Evolutionary conservation across 1,140 invertebrate species (phyloP).

Genomic region (Panagrolaimus sp.): DNA sequence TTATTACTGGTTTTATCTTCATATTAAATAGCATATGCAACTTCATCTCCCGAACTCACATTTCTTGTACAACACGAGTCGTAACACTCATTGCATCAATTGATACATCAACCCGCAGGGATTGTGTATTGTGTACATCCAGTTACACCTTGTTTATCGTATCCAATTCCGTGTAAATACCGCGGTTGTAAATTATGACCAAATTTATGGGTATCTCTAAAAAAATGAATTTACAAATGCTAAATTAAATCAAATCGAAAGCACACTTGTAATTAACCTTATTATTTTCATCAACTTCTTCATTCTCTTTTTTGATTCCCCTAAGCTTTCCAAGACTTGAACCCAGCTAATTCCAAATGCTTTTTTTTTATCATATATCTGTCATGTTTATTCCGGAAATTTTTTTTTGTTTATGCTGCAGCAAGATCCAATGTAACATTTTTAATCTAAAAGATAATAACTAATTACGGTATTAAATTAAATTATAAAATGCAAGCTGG

Average conservation of each 20-base stretch:
- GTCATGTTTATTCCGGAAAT: slow-evolving; percentile 90
- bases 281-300: slow-evolving; percentile 65
- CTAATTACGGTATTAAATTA: background rate
- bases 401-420: slow-evolving; percentile 83
- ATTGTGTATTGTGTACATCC: slow-evolving; percentile 84
- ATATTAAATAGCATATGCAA: slow-evolving; percentile 98
- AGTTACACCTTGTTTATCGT: slow-evolving; percentile 77
- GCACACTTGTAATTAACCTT: slow-evolving; percentile 44
- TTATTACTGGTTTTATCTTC: slow-evolving; percentile 86
- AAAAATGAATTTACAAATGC: slow-evolving; percentile 16
- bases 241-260: too few relatives aligned
- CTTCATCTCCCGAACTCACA: slow-evolving; percentile 70
- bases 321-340: slow-evolving; percentile 94
- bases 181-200: slow-evolving; percentile 89
- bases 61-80: slow-evolving; percentile 96
- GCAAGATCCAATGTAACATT: slow-evolving; percentile 98
- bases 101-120: slow-evolving; percentile 87
- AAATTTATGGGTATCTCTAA: slow-evolving; percentile 74
- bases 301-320: slow-evolving; percentile 75
- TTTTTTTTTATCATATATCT: slow-evolving; percentile 90
- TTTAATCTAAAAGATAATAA: slow-evolving; percentile 62
- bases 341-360: slow-evolving; percentile 96
- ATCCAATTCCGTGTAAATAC: slow-evolving; percentile 95
- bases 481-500: slow-evolving; percentile 67
- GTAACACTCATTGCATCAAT: slow-evolving; percentile 99